A percentile compares a stretch with the other conserved stretches of the same genome.
Conservation (phyloP, 2,888 invertebrate genomes). For the Magallana nippona region DNA sequence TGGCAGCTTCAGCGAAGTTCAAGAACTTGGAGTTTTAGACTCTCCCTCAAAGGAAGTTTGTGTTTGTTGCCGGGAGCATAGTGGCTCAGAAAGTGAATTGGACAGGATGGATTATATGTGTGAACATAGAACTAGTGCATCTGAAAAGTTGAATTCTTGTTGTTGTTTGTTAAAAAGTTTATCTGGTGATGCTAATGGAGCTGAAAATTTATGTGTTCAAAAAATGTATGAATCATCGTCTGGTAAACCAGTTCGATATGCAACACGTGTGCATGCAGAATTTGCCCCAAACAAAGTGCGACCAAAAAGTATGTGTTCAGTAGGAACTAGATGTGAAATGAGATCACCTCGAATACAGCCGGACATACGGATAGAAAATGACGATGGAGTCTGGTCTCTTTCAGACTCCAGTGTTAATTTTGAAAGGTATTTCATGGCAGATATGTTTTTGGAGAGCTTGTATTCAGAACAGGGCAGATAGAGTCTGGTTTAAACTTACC, state of each 20-base stretch:
- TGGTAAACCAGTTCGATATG: constrained; percentile 32
- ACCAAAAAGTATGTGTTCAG: constrained; percentile 27
- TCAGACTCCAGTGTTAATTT: constrained; percentile 35
- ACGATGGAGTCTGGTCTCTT: constrained; percentile 40
- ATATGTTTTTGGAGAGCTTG: background rate
- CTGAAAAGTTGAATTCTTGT: constrained; percentile 20
- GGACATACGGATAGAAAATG: constrained; percentile 36
- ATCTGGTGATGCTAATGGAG: constrained; percentile 27
- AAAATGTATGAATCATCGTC: constrained; percentile 32
- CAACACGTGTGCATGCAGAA: constrained; percentile 28
- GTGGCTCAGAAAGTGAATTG: background rate
- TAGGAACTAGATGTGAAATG: background rate
- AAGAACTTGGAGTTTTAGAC: background rate
- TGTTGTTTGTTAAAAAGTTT: constrained; percentile 33
- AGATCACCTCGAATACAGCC: background rate
- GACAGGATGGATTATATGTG: constrained; percentile 13
- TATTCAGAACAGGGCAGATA: background rate
- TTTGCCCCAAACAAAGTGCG: constrained; percentile 24
- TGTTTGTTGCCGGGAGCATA: constrained; percentile 9
- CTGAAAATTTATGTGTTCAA: constrained; percentile 34
- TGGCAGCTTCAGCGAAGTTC: constrained; percentile 17
- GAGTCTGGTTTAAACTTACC: background rate
- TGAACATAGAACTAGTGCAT: constrained; percentile 29
- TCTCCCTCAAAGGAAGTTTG: background rate
- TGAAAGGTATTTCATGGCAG: constrained; percentile 82